Conservation (phyloP, 1,140 invertebrate genomes). For the Aphelinus certus region DNA sequence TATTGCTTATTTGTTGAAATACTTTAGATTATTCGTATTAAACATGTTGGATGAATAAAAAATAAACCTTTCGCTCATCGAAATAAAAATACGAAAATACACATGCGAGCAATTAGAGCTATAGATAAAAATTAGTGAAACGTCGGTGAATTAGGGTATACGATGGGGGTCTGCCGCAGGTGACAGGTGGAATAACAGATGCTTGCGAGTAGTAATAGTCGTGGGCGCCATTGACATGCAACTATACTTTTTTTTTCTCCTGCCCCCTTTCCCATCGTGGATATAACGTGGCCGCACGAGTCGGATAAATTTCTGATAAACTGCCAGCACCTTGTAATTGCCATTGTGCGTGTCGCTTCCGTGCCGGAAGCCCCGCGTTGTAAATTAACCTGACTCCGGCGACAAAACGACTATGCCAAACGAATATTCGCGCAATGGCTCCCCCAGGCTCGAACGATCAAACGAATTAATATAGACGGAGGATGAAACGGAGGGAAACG, state of each 20-base stretch:
- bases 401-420: slow-evolving; percentile 10
- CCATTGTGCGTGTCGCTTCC: slow-evolving; percentile 62
- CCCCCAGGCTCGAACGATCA: slow-evolving; percentile 28
- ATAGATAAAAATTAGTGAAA: too few relatives aligned
- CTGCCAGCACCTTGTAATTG: slow-evolving; percentile 63
- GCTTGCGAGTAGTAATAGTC: slow-evolving; percentile 19
- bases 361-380: slow-evolving; percentile 7
- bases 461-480: slow-evolving; percentile 1
- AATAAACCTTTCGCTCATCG: too few relatives aligned
- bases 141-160: too few relatives aligned
- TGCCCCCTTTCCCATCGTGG: slow-evolving; percentile 30
- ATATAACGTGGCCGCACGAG: slow-evolving; percentile 5
- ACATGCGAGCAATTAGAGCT: too few relatives aligned
- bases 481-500: background rate
- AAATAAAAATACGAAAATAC: too few relatives aligned
- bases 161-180: background rate
- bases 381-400: background rate
- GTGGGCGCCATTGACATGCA: slow-evolving; percentile 19
- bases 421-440: slow-evolving; percentile 46
- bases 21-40: too few relatives aligned
- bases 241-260: slow-evolving; percentile 36
- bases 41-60: too few relatives aligned
- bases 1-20: too few relatives aligned
- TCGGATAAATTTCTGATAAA: slow-evolving; percentile 63
- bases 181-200: slow-evolving; percentile 14